A percentile compares a stretch with the other conserved stretches of the same genome.
phyloP scores from a whole-genome alignment of 2,888 invertebrate genomes.

The Nomada goodeniana region DNA sequence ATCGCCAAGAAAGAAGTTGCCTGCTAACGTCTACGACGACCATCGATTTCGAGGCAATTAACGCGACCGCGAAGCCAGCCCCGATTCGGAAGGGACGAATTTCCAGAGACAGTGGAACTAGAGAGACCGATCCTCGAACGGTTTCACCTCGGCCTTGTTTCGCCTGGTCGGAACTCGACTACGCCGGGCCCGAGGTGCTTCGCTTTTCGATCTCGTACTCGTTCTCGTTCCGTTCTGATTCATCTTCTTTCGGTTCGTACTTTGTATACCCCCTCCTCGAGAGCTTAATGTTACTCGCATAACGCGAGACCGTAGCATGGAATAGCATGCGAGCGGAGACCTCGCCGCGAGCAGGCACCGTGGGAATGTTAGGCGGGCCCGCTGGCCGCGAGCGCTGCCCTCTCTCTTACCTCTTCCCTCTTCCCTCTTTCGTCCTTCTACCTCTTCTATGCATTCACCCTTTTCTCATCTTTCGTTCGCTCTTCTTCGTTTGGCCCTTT shows the following conservation, averaged over 20 bases:
- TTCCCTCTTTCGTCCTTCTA: slow-evolving; percentile 16
- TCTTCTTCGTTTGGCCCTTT: slow-evolving; percentile 29
- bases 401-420: slow-evolving; percentile 8
- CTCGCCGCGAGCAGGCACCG: slow-evolving; percentile 83
- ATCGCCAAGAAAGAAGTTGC: too few species aligned
- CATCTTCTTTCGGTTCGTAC: slow-evolving; percentile 37
- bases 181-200: slow-evolving; percentile 22
- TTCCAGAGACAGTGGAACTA: too few species aligned
- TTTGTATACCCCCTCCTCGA: slow-evolving; percentile 75
- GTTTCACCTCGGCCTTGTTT: slow-evolving; percentile 60
- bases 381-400: slow-evolving; percentile 66
- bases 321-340: slow-evolving; percentile 75
- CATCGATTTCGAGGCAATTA: too few species aligned
- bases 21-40: too few species aligned
- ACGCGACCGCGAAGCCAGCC: too few species aligned
- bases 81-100: too few species aligned
- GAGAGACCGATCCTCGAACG: slow-evolving; percentile 65
- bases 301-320: slow-evolving; percentile 75
- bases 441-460: slow-evolving; percentile 10
- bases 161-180: slow-evolving; percentile 16
- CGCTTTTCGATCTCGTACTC: slow-evolving; percentile 56
- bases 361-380: slow-evolving; percentile 83
- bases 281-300: slow-evolving; percentile 80
- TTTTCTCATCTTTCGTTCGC: not conserved
- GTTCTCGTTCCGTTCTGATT: slow-evolving; percentile 3